Conservation (phyloP, 2,797 vertebrate genomes). For the Emys orbicularis region DNA sequence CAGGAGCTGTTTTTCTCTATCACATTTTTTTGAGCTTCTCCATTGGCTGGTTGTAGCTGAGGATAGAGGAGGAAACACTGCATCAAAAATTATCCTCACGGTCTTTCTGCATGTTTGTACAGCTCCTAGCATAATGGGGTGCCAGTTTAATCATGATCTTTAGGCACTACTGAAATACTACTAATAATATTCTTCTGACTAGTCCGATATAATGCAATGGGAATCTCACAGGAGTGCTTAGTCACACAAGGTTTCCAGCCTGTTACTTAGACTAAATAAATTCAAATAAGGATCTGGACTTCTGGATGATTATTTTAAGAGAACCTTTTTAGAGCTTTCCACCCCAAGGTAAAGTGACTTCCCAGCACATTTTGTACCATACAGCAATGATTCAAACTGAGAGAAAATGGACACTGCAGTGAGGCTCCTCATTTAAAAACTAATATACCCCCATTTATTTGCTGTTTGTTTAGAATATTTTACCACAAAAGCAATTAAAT, state of each 20-base stretch:
- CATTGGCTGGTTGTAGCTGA: not conserved
- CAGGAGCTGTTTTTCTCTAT: not conserved
- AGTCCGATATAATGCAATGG: conserved; percentile 5
- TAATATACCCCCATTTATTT: not conserved
- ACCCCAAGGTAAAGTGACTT: conserved; percentile 2
- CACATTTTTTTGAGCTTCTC: not conserved
- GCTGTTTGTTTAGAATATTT: not conserved
- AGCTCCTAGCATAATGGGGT: not conserved
- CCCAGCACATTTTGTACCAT: conserved; percentile 19
- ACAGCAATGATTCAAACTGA: not conserved
- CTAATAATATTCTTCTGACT: conserved; percentile 2
- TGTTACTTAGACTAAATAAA: conserved; percentile 14
- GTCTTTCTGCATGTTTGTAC: not conserved
- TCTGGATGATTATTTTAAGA: conserved; percentile 24
- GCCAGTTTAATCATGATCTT: conserved; percentile 17
- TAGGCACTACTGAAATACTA: not conserved
- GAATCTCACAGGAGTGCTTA: not conserved
- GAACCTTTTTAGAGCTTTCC: conserved; percentile 24
- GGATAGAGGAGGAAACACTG: not conserved
- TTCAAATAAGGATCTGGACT: conserved; percentile 38
- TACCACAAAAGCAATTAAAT: conserved; percentile 16
- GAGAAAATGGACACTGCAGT: conserved; percentile 49
- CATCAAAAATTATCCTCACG: not conserved
- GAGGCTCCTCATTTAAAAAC: conserved; percentile 28
- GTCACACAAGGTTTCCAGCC: not conserved